Base-by-base conservation (phyloP, 2,113 vertebrate species). In the Poicephalus meyeri region DNA sequence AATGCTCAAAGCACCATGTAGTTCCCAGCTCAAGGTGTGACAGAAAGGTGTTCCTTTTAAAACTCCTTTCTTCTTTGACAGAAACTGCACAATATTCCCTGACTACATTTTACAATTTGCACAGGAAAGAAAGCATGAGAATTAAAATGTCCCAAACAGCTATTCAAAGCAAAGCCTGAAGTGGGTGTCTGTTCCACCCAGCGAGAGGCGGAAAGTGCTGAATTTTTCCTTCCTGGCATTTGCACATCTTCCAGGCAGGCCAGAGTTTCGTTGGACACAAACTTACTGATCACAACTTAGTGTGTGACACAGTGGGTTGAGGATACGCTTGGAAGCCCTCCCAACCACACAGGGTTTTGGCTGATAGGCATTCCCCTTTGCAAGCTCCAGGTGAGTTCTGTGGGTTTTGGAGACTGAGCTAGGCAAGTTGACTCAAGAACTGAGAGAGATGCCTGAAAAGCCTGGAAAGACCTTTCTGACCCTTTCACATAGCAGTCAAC, bases 1-100 rank as follows among this genome's bases (percentile, higher is more conserved):
- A 88, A 58, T 23, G 39, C 79, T 94, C 76, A 91, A 86, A 96
- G 77, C 50, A 86, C 24, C 35, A 19, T 29, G 69, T 18, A 93
- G 31, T 44, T 93, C 64, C 52, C 77, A 84, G 83, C 46, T 78
- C 72, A 80, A 88, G 60, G 76, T 88, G 71, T 46, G 72, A 93
- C 50, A 93, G 64, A 78, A 91, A 66, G 11, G 18, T 88, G 29
- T 4, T 86, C 31, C 69, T 95, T 90, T 91, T 55, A 80, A 83
- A 93, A 83, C 39, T 58, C 65, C 58, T 47, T 73, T 74, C 53
- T 86, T 35, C 72, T 96, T 90, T 86, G 47, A 64, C 80, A 91
- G 50, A 66, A 86, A 64, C 42, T 6, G 42, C 35, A 52, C 39
- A 23, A 33, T 73, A 90, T 90, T 93, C 76, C 64, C 64, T 24